A percentile compares a stretch with the other conserved stretches of the same genome.
Conservation (phyloP, 2,113 vertebrate genomes). For the Agapornis roseicollis region DNA sequence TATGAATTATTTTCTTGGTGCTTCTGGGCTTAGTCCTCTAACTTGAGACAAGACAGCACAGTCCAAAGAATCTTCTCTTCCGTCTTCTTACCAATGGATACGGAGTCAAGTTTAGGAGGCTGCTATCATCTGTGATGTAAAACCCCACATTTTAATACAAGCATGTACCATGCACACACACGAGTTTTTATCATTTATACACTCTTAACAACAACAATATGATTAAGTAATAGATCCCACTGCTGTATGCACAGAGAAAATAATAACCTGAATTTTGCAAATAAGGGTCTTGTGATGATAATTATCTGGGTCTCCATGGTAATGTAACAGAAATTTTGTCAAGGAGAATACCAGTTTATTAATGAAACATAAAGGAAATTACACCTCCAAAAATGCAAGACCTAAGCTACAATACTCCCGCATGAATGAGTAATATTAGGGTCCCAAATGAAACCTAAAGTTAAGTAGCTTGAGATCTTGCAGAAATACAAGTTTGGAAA, state of each 20-base stretch:
- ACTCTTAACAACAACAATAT: neutral
- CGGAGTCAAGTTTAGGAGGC: slow-evolving; percentile 95
- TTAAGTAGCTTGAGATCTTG: neutral
- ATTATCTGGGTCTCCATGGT: neutral
- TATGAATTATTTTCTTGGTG: slow-evolving; percentile 68
- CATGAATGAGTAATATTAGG: neutral
- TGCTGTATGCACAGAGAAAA: neutral
- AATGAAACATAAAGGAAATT: neutral
- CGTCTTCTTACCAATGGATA: slow-evolving; percentile 94
- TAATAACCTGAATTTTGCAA: neutral
- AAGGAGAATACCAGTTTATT: neutral
- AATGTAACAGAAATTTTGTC: neutral
- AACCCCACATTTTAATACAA: neutral
- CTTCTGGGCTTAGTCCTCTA: slow-evolving; percentile 73
- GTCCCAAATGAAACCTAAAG: neutral
- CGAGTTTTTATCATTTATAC: neutral
- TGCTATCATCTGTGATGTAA: slow-evolving; percentile 90
- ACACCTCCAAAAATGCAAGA: neutral
- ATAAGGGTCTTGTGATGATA: neutral
- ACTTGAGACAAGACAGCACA: slow-evolving; percentile 95
- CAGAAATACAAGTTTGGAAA: neutral
- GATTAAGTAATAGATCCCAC: neutral
- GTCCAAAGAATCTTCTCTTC: slow-evolving; percentile 96
- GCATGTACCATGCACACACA: neutral
- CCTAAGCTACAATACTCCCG: neutral